Evolutionary conservation across 2,113 vertebrate species (phyloP), one percentile per base, ranked within the genome.

Genomic region (Caranx ignobilis): DNA sequence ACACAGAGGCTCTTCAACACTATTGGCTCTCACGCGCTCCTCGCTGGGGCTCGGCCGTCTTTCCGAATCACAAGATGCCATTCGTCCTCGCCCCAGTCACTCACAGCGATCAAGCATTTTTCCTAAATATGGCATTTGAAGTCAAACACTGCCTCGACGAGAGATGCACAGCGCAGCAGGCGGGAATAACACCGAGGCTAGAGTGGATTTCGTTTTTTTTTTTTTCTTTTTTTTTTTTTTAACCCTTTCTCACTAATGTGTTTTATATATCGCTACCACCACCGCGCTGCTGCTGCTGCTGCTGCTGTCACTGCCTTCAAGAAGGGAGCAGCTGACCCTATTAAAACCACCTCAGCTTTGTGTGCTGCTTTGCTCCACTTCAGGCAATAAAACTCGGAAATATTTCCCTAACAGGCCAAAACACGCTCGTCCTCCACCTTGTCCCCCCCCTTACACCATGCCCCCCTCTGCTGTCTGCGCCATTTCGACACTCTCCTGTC

Each of bases 21-120:
- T 31, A 96, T 96, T 96, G 95, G 95, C 89, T 93, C 72, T 0
- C 0, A 32, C 60, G 68, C 57, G 78, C 7, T 69, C 56, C 68
- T 83, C 69, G 32, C 43, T 41, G 61, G 61, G 59, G 69, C 74
- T 74, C 77, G 8, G n/a, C 5, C 75, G 74, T 82, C 82, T 68
- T 8, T 19, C 37, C 50, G 18, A 47, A 75, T 60, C 79, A 39
- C 72, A 69, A 64, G 64, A 86, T 15, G 68, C 87, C 63, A 94
- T 93, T 94, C 82, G 92, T 86, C 89, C 52, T 18, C 75, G 50
- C 35, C n/a, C 18, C 78, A 73, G 88, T 91, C 94, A 91, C 82
- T 94, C 92, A 93, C 54, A 63, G 75, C 41, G 43, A 88, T 71
- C 75, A 79, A 56, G 75, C 54, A 5, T 84, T 77, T 50, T 55